Evolutionary conservation across 2,113 vertebrate genomes (phyloP), one percentile per base, ranked within the genome.

Genomic region (Opisthocomus hoazin): DNA sequence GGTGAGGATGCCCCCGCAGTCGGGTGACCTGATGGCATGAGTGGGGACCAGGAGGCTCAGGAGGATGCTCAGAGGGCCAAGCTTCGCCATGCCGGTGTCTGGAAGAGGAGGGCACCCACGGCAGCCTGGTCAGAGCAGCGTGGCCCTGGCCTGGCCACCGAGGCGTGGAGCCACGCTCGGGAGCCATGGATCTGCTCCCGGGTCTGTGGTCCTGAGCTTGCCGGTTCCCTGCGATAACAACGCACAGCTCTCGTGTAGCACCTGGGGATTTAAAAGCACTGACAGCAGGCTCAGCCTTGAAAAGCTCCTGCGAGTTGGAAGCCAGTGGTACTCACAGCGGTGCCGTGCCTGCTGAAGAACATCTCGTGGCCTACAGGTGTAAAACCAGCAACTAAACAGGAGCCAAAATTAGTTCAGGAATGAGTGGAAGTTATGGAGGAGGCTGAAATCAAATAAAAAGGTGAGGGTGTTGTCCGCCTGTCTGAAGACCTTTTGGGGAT

Each of bases 1-100:
- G 45, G 65, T 96, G 93, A 97, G 91, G 87, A 96, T 82, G 54
- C 93, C 95, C 0, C 89, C 95, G 0, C 95, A 94, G 84, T 96
- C 66, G 0, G 96, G 95, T 3, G 96, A 89, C 30, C 84, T 73
- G 78, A 6, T 19, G 45, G 17, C 9, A 4, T 45, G 45, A 5
- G 50, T 20, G 0, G 87, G 45, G 29, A 43, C 27, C 91, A 97
- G 70, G 48, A 97, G 65, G 82, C 84, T 89, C 77, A 97, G 91
- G 61, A 96, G 43, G 75, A 91, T 2, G 78, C 94, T 78, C 43
- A 96, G 66, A 45, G 70, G 10, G 41, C 36, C 0, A 65, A 95
- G 66, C 18, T 32, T 76, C 0, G 2, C 77, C 91, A 2, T 22
- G 46, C 15, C 0, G 0, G 65, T 0, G 1, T 89, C 96, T 97